Evolutionary conservation across 2,888 invertebrate genomes (phyloP), one percentile per base, ranked within the genome.

Genomic region (Cabera pusaria): DNA sequence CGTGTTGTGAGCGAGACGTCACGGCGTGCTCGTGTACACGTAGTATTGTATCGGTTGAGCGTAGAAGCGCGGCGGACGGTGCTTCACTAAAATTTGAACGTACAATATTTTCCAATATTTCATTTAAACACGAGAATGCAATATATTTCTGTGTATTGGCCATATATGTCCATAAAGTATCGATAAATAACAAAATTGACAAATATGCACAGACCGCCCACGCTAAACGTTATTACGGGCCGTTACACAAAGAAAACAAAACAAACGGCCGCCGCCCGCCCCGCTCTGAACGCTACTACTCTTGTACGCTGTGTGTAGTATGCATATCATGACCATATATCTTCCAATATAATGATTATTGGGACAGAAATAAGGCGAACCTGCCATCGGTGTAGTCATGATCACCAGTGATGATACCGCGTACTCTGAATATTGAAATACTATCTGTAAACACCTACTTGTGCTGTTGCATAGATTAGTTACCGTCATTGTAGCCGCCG

Each of bases 91-190:
- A 37, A 28, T 38, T 21, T 37, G 22, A 35, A 44, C 37, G 19
- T 34, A 38, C 34, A 34, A 29, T 31, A 26, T 38, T 34, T 35
- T 35, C 38, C 38, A 38, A 38, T 38, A 44, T 38, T 29, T 44
- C 44, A 44, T 38, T 44, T 40, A 40, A 38, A 29, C 33, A 26
- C 5, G 34, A 23, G 31, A 39, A 44, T 44, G 44, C 39, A 35
- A 40, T 40, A 25, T 35, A 29, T 34, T 29, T 6, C 8, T 18
- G 25, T 17, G 23, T 34, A 40, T 21, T 19, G 40, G 24, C 28
- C 35, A 26, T 31, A 31, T 8, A 31, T 26, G 27, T 12, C 20
- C 31, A 37, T 28, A 24, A 43, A 43, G 42, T 37, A 37, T 37
- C 37, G 28, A 24, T 43, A 28, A 33, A 42, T 28, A 27, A 32